These are phyloP conservation scores for Xenopus laevis DNA, from an alignment of 2,113 vertebrate genomes.

Conservation along the genomic window DNA sequence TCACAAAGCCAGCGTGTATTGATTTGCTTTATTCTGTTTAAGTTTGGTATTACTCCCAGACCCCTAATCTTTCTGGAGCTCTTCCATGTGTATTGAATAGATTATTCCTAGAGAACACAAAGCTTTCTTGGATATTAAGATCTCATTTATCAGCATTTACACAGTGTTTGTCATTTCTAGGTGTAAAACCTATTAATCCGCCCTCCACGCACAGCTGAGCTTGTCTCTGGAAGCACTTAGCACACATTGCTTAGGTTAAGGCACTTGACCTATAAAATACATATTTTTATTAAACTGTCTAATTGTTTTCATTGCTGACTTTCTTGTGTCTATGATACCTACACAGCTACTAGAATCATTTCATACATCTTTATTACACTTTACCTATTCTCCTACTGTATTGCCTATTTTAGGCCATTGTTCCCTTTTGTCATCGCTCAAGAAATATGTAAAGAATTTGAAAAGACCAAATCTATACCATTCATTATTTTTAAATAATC, in stretches of 20 bases:
- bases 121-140: constrained; percentile 13
- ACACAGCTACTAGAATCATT: no score
- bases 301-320: constrained; percentile 74
- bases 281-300: constrained; percentile 20
- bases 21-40: not conserved
- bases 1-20: not conserved
- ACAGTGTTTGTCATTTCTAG: constrained; percentile 21
- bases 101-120: constrained; percentile 1
- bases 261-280: constrained; percentile 20
- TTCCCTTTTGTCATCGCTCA: not conserved
- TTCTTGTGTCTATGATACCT: not conserved
- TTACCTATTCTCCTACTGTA: no score
- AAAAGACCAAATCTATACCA: not conserved
- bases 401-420: no score
- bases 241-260: constrained; percentile 4
- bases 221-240: constrained; percentile 22
- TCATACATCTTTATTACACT: no score
- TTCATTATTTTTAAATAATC: not conserved
- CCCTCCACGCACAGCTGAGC: not conserved
- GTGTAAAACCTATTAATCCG: constrained; percentile 25
- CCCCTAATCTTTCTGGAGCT: constrained; percentile 11
- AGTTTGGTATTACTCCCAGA: not conserved
- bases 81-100: constrained; percentile 1
- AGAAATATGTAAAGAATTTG: not conserved
- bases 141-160: constrained; percentile 23